phyloP scores from a whole-genome alignment of 92 coral and sea anemone species.

The Epizoanthus rinbou region DNA sequence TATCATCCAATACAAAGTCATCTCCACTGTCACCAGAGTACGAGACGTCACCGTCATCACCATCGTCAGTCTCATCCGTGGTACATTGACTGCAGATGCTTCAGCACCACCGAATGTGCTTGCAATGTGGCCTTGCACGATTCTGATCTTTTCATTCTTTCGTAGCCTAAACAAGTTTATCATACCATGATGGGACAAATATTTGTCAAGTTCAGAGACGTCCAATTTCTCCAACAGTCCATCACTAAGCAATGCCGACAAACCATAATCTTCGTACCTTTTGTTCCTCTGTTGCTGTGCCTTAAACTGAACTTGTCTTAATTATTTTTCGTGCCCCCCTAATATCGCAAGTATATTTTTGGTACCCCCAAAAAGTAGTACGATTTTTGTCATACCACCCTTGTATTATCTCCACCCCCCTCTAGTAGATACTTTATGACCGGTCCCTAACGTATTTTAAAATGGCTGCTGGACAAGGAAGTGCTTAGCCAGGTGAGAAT shows the following conservation, averaged over 20 bases:
- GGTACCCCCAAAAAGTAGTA: no score
- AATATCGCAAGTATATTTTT: no score
- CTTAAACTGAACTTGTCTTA: not conserved
- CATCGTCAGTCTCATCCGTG: slow-evolving; percentile 5
- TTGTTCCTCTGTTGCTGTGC: not conserved
- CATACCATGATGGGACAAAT: slow-evolving; percentile 20
- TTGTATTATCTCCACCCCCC: no score
- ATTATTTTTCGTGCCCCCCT: no score
- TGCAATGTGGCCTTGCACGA: slow-evolving; percentile 27
- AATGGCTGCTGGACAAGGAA: no score
- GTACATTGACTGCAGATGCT: slow-evolving; percentile 2
- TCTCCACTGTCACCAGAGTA: slow-evolving; percentile 31
- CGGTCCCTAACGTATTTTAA: no score
- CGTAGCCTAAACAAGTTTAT: slow-evolving; percentile 6
- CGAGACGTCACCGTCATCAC: not conserved
- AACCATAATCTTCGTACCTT: not conserved
- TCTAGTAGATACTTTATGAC: no score
- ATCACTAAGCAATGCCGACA: not conserved
- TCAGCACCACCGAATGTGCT: slow-evolving; percentile 31
- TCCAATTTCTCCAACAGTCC: slow-evolving; percentile 26
- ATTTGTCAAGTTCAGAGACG: slow-evolving; percentile 12
- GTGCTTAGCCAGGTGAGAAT: no score
- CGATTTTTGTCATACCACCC: no score
- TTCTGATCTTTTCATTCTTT: slow-evolving; percentile 7
- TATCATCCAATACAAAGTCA: slow-evolving; percentile 42